phyloP scores from a whole-genome alignment of 2,113 vertebrate genomes.

The Reinhardtius hippoglossoides region DNA sequence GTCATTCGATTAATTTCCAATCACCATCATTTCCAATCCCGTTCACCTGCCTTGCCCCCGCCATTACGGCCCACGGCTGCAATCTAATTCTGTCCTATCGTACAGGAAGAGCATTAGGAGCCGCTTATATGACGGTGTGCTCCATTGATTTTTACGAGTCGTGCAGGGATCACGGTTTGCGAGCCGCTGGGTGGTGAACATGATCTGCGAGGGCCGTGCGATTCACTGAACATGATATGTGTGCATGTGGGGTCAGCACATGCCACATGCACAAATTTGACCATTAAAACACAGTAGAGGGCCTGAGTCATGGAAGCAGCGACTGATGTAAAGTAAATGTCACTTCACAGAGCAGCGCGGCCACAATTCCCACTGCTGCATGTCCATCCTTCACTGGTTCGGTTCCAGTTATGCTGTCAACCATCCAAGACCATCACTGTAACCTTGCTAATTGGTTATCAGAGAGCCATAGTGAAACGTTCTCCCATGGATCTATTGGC shows the following conservation, averaged over 20 bases:
- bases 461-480: conserved; percentile 42
- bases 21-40: conserved; percentile 80
- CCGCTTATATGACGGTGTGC: conserved; percentile 79
- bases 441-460: conserved; percentile 56
- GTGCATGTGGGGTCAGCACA: conserved; percentile 38
- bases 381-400: conserved; percentile 32
- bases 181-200: conserved; percentile 55
- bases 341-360: conserved; percentile 19
- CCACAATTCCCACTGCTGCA: conserved; percentile 24
- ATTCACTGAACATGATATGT: conserved; percentile 56
- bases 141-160: conserved; percentile 80
- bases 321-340: conserved; percentile 35
- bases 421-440: conserved; percentile 22
- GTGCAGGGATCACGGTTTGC: conserved; percentile 49
- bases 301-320: conserved; percentile 2
- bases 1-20: conserved; percentile 87
- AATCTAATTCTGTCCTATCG: conserved; percentile 85
- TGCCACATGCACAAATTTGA: conserved; percentile 7
- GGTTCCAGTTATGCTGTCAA: conserved; percentile 35
- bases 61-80: conserved; percentile 81
- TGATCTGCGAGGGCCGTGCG: conserved; percentile 56
- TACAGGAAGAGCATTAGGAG: conserved; percentile 82
- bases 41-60: conserved; percentile 78
- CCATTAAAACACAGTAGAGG: conserved; percentile 29
- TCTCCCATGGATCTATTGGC: conserved; percentile 21